These are phyloP conservation scores for Tortrix viridana DNA, from an alignment of 2,888 invertebrate genomes.

Conservation along the genomic window DNA sequence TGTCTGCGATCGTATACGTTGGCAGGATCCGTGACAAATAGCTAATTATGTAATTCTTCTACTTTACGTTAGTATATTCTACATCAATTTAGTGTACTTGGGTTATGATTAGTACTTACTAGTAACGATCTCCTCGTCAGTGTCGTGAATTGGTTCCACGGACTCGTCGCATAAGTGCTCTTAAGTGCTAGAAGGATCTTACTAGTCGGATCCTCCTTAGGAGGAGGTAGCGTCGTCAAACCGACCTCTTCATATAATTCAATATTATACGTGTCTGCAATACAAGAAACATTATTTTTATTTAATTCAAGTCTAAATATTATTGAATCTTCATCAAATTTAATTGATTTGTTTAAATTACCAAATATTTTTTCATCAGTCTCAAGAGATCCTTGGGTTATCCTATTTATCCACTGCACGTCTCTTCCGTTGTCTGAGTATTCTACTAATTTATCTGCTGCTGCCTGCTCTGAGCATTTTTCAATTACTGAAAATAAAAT, in stretches of 20 bases:
- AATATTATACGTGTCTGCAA: slow-evolving; percentile 62
- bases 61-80: too few relatives aligned
- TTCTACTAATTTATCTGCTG: slow-evolving; percentile 53
- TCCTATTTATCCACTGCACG: slow-evolving; percentile 60
- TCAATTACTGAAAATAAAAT: slow-evolving; percentile 70
- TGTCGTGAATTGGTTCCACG: slow-evolving; percentile 72
- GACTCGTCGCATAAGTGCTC: slow-evolving; percentile 72
- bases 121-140: slow-evolving; percentile 69
- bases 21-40: too few relatives aligned
- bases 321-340: background rate
- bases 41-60: too few relatives aligned
- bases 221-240: slow-evolving; percentile 68
- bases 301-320: background rate
- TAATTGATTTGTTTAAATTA: slow-evolving; percentile 40
- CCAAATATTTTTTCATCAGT: slow-evolving; percentile 68
- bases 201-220: slow-evolving; percentile 70
- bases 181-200: slow-evolving; percentile 73
- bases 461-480: slow-evolving; percentile 63
- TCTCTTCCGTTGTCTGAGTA: slow-evolving; percentile 67
- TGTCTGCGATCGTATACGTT: too few relatives aligned
- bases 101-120: slow-evolving; percentile 54
- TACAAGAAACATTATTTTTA: slow-evolving; percentile 13
- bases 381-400: slow-evolving; percentile 61
- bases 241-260: slow-evolving; percentile 61
- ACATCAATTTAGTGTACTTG: background rate